A percentile compares a stretch with the other conserved stretches of the same genome.
These are phyloP conservation scores for Cyphomyrmex costatus DNA, from an alignment of 1,140 invertebrate genomes.

Conservation along the genomic window DNA sequence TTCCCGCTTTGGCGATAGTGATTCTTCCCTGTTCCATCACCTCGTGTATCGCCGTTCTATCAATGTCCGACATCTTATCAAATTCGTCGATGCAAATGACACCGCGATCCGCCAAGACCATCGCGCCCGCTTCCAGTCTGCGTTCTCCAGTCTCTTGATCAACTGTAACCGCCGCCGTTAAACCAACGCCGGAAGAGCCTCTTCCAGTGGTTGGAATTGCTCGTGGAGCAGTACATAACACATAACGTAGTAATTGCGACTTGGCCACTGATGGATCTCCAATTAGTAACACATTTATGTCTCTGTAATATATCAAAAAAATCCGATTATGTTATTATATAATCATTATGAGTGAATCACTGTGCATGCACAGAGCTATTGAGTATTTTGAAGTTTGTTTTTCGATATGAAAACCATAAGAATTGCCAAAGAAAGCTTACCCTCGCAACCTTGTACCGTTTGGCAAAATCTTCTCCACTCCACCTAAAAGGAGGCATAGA, in stretches of 20 bases:
- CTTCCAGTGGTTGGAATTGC: constrained; percentile 99
- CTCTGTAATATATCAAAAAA: constrained; percentile 87
- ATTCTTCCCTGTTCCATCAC: constrained; percentile 98
- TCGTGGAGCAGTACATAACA: constrained; percentile 96
- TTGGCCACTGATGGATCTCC: constrained; percentile 99
- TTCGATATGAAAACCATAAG: not conserved
- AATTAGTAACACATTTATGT: constrained; percentile 98
- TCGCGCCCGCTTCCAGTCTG: constrained; percentile 98
- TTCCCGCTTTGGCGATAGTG: constrained; percentile 99
- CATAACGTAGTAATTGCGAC: constrained; percentile 98
- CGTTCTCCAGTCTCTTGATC: constrained; percentile 97
- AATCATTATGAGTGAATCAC: not conserved
- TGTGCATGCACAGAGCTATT: not conserved
- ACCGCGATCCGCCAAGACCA: constrained; percentile 99
- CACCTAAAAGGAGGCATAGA: constrained; percentile 97
- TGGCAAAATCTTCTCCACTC: constrained; percentile 97
- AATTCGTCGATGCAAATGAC: constrained; percentile 99
- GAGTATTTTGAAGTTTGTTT: not conserved
- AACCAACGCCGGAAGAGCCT: constrained; percentile 98
- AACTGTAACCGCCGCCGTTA: constrained; percentile 99
- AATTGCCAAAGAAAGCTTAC: constrained; percentile 84
- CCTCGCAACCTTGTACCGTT: constrained; percentile 99
- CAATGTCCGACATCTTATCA: constrained; percentile 99
- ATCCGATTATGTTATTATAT: not conserved
- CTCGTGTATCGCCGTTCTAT: constrained; percentile 99